phyloP scores from a whole-genome alignment of 2,888 invertebrate species.

The Meteorus colon region DNA sequence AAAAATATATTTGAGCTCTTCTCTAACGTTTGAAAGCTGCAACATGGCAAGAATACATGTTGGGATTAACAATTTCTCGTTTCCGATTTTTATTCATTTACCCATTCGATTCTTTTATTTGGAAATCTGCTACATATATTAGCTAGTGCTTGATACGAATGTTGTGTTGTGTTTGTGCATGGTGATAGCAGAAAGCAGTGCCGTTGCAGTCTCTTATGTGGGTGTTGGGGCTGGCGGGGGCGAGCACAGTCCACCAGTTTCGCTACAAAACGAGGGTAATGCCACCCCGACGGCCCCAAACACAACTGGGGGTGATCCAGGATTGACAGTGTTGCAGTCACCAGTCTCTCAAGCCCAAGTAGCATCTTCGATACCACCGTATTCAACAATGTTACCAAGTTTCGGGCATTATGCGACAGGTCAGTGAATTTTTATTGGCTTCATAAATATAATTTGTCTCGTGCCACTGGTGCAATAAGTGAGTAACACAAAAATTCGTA shows the following conservation, averaged over 20 bases:
- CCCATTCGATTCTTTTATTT: constrained; percentile 9
- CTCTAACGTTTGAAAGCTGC: too few species aligned
- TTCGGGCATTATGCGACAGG: constrained; percentile 82
- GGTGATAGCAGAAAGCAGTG: constrained; percentile 70
- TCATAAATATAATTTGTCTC: constrained; percentile 29
- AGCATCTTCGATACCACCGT: constrained; percentile 75
- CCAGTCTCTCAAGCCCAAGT: constrained; percentile 74
- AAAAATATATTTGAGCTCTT: background rate
- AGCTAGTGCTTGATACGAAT: constrained; percentile 71
- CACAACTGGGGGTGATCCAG: constrained; percentile 70
- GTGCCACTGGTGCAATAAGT: background rate
- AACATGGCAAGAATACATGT: too few species aligned
- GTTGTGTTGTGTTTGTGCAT: constrained; percentile 72
- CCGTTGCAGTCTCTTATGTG: constrained; percentile 71
- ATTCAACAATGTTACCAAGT: constrained; percentile 81
- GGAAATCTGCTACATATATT: constrained; percentile 46
- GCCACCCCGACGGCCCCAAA: constrained; percentile 71
- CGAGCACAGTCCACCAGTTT: constrained; percentile 71
- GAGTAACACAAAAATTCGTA: background rate
- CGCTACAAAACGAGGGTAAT: constrained; percentile 71
- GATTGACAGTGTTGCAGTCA: constrained; percentile 78
- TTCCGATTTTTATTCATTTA: constrained; percentile 11
- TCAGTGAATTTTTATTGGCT: constrained; percentile 68
- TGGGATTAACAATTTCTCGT: too few species aligned
- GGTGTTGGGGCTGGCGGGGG: constrained; percentile 71